Evolutionary conservation across 2,113 vertebrate genomes (phyloP), one percentile per base, ranked within the genome.

Genomic region (Connochaetes taurinus): DNA sequence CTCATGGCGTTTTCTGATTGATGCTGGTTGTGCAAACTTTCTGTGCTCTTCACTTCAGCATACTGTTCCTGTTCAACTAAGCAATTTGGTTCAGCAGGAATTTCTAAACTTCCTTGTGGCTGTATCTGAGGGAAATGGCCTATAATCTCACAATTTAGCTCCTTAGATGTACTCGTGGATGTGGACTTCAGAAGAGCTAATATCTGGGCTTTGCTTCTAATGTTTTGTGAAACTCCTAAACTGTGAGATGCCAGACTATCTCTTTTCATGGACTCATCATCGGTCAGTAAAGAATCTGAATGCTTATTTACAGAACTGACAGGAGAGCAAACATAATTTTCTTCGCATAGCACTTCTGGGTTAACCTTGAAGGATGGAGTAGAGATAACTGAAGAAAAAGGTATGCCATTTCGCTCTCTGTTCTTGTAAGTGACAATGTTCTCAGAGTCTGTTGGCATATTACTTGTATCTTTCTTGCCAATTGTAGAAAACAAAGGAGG

Each of bases 151-250:
- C 97, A 13, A 6, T 67, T 33, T 95, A 91, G 92, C 16, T 96
- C 94, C 33, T 50, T 45, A 40, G 43, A 60, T 4, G 16, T 31
- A 23, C 33, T 60, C 7, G 87, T 12, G 62, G 98, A 93, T 4
- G 96, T 96, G 40, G 98, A 82, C 45, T 97, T 98, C 45, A 99
- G 29, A 52, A 99, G 98, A 88, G 99, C 98, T 82, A 99, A 85
- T 91, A 99, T 99, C 94, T 98, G 98, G 81, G 98, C 98, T 62
- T 98, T 99, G 98, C 99, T 99, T 96, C 99, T 98, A 97, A 98
- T 88, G 31, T 96, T 98, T 33, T 98, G 98, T 36, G 98, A 97
- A 91, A 91, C 90, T 33, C 89, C 50, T 40, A 6, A 0, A 0
- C 1, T 53, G 33, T 9, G 76, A 4, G 55, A 76, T n/a, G 62